A percentile compares a stretch with the other conserved stretches of the same genome.
Evolutionary conservation across 2,113 vertebrate genomes (phyloP).

Genomic region (Gnathonemus longibarbis): DNA sequence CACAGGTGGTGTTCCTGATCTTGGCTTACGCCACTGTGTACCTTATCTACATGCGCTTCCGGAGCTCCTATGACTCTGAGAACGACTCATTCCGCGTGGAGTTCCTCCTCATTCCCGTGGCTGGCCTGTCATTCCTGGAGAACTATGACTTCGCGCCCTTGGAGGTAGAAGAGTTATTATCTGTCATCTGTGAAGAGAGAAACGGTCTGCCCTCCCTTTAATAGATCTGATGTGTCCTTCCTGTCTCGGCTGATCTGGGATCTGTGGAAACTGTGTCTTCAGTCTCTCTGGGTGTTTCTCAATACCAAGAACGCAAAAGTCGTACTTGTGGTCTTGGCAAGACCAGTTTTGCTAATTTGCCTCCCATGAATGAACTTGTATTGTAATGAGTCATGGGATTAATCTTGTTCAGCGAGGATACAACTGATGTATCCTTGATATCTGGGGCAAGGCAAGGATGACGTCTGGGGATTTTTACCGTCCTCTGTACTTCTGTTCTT

Average conservation of each 20-base stretch:
- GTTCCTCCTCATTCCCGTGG: conserved; percentile 87
- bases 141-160: conserved; percentile 80
- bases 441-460: background rate
- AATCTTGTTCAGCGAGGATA: background rate
- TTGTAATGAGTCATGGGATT: background rate
- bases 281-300: background rate
- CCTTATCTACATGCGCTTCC: conserved; percentile 85
- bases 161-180: conserved; percentile 64
- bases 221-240: background rate
- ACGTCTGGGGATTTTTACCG: background rate
- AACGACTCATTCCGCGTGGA: conserved; percentile 89
- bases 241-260: background rate
- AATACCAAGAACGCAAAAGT: background rate
- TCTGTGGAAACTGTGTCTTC: background rate
- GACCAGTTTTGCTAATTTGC: background rate
- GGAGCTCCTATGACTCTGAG: conserved; percentile 71
- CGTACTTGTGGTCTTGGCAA: background rate
- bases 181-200: background rate
- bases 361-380: background rate
- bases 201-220: background rate
- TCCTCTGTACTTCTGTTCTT: background rate
- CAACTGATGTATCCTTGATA: background rate
- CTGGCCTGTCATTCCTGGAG: conserved; percentile 87
- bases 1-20: conserved; percentile 81
- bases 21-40: conserved; percentile 82